These are phyloP conservation scores for Dromiciops gliroides DNA, from an alignment of 2,113 vertebrate genomes.

Conservation along the genomic window DNA sequence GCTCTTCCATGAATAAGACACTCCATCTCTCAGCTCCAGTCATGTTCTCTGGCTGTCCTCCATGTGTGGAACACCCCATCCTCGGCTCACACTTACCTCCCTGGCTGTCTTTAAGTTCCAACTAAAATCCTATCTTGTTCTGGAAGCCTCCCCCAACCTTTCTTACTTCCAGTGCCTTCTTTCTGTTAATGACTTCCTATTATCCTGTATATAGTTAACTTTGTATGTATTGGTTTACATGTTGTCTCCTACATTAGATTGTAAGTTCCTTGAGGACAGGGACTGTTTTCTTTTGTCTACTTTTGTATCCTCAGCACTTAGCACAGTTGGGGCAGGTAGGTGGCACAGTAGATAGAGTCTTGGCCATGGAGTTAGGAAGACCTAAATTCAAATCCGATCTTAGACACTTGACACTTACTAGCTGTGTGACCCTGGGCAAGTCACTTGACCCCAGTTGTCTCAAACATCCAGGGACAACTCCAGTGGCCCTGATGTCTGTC, in stretches of 20 bases:
- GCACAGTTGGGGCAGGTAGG: too few species aligned
- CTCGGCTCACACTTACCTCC: neutral
- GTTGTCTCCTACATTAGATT: neutral
- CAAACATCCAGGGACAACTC: too few species aligned
- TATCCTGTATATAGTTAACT: neutral
- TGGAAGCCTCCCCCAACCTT: neutral
- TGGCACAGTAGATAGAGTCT: too few species aligned
- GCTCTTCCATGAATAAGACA: neutral
- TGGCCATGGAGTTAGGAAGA: too few species aligned
- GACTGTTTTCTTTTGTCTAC: neutral
- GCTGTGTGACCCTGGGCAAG: too few species aligned
- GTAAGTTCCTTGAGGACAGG: neutral
- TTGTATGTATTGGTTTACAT: neutral
- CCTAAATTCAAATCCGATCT: too few species aligned
- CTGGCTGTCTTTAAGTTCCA: neutral
- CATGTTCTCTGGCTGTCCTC: neutral
- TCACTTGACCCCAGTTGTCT: too few species aligned
- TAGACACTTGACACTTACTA: too few species aligned
- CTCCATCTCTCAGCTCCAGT: neutral
- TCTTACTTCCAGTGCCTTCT: neutral
- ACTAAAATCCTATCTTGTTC: neutral
- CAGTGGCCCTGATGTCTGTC: too few species aligned
- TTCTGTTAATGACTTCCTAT: neutral
- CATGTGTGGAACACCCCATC: neutral
- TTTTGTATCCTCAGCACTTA: neutral